Percentiles rank a stretch among this genome's conserved stretches.
These are phyloP conservation scores for Pegea sp. DNA, from an alignment of 23 tunicate genomes.

Conservation along the genomic window DNA sequence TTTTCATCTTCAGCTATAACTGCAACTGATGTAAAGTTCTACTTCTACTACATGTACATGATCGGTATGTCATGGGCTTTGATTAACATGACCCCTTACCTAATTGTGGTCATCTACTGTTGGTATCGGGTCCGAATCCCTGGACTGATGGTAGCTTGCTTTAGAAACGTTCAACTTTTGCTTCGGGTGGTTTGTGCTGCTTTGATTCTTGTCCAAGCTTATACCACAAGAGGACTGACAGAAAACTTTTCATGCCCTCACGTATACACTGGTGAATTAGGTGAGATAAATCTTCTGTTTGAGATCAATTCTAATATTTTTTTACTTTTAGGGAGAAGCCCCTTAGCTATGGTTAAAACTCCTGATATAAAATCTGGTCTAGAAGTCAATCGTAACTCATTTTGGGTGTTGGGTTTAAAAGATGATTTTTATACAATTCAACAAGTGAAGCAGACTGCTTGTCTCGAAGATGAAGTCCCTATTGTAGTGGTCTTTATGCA, in stretches of 20 bases:
- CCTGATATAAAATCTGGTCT: slow-evolving; percentile 38
- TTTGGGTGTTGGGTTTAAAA: slow-evolving; percentile 89
- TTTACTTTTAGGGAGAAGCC: slow-evolving; percentile 26
- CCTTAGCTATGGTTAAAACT: slow-evolving; percentile 53
- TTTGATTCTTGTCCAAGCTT: slow-evolving; percentile 85
- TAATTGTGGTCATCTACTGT: slow-evolving; percentile 97
- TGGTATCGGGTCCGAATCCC: slow-evolving; percentile 96
- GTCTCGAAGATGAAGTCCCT: slow-evolving; percentile 76
- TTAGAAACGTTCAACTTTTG: slow-evolving; percentile 68
- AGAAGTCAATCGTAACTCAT: slow-evolving; percentile 71
- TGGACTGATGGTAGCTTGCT: slow-evolving; percentile 83
- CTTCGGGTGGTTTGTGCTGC: slow-evolving; percentile 59
- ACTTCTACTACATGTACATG: slow-evolving; percentile 99
- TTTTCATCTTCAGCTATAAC: slow-evolving; percentile 32
- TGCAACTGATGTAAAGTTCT: slow-evolving; percentile 57
- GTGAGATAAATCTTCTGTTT: slow-evolving; percentile 37
- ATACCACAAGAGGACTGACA: slow-evolving; percentile 86
- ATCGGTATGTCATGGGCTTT: slow-evolving; percentile 99
- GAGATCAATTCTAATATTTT: too few species aligned
- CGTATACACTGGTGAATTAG: slow-evolving; percentile 38
- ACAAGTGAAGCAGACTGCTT: slow-evolving; percentile 84
- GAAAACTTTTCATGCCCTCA: slow-evolving; percentile 82
- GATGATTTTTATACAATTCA: slow-evolving; percentile 99
- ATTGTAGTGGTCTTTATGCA: slow-evolving; percentile 86
- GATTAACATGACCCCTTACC: slow-evolving; percentile 88